Conservation (phyloP, 2,888 invertebrate genomes). For the Leistus spinibarbis region DNA sequence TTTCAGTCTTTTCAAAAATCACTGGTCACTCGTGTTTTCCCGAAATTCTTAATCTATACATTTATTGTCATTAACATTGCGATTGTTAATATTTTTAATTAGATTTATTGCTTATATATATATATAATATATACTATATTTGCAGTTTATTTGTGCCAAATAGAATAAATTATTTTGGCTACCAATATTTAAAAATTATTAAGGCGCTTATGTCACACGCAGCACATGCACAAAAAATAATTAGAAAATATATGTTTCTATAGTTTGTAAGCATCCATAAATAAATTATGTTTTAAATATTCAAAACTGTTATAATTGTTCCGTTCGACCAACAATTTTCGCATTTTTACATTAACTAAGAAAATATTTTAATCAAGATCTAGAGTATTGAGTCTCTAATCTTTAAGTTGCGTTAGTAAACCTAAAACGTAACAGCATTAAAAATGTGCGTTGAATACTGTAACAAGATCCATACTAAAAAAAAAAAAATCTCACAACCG, state of each 20-base stretch:
- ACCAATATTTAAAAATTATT: not conserved
- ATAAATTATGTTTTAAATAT: not conserved
- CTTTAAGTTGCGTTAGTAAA: not conserved
- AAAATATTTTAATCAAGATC: not conserved
- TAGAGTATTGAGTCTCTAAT: too few species aligned
- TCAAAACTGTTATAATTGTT: not conserved
- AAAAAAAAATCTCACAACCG: not conserved
- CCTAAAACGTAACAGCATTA: not conserved
- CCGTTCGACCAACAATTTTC: not conserved
- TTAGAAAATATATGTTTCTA: not conserved
- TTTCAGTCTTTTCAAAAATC: constrained; percentile 8
- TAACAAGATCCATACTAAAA: not conserved
- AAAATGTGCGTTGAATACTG: not conserved
- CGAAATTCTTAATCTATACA: not conserved
- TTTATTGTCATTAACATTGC: constrained; percentile 5
- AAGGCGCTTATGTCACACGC: not conserved
- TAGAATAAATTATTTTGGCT: not conserved
- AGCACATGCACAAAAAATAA: not conserved
- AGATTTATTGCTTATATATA: not conserved
- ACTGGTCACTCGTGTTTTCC: constrained; percentile 1
- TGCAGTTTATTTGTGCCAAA: not conserved
- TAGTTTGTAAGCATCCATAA: not conserved
- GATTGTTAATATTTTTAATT: not conserved
- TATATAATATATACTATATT: not conserved
- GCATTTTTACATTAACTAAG: not conserved